Base-by-base conservation (phyloP, 2,113 vertebrate genomes). In the Pollimyrus isidori region DNA sequence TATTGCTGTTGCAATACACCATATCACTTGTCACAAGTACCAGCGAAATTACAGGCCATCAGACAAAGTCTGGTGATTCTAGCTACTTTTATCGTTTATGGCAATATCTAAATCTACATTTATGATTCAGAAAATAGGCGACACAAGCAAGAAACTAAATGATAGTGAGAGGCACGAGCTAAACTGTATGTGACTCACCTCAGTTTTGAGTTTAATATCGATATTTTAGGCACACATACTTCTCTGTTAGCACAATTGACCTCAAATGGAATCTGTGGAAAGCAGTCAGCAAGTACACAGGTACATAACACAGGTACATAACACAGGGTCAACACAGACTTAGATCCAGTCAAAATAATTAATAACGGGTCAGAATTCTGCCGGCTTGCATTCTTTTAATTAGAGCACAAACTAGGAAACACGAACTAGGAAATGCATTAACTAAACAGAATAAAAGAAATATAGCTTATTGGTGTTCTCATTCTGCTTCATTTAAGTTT, bases 181-280 rank as follows among this genome's bases (percentile, higher is more conserved):
- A 58, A 39, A 80, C 46, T 0, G 6, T 48, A 88, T 56, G 21
- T 53, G 80, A 90, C 90, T 85, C 52, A 94, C 93, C 90, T 93
- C 46, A 92, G 90, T 23, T 26, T 83, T 84, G 91, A 92, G 45
- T 91, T 19, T 49, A 62, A 56, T 39, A 93, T 10, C 87, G 90
- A 90, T 82, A 94, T 92, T 0, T 53, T 0, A 80, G 89, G 76
- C 26, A 88, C 3, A 86, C 93, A 94, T 6, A 3, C 7, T 4
- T 15, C n/a, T 1, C 35, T 0, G 58, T n/a, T 1, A 0, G 0
- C 3, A 87, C 93, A 94, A 0, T 92, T 76, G 50, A 85, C 93
- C 82, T 92, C 48, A 90, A 93, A 93, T 0, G 1, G 2, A 89
- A 94, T 92, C 93, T 94, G 85, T 49, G 26, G 15, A 21, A 73